These are phyloP conservation scores for Kryptolebias ocellatus DNA, from an alignment of 2,797 vertebrate species.

Conservation along the genomic window DNA sequence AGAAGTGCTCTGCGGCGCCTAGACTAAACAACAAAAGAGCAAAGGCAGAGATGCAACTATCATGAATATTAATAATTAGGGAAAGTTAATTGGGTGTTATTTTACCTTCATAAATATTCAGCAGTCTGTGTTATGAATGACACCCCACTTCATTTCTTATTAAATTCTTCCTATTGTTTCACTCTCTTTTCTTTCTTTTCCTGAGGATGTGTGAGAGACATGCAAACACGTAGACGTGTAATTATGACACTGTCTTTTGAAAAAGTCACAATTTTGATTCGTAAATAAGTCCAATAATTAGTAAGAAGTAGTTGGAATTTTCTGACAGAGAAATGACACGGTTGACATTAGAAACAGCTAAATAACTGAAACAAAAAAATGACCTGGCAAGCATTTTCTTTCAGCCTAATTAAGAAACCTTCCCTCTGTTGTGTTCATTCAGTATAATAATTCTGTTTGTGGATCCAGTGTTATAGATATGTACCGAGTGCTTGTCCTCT, in stretches of 20 bases:
- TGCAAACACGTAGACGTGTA: conserved; percentile 35
- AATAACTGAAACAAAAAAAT: conserved; percentile 19
- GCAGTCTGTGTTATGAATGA: conserved; percentile 63
- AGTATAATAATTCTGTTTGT: conserved; percentile 22
- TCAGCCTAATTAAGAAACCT: conserved; percentile 16
- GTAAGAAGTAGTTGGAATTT: conserved; percentile 28
- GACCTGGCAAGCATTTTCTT: conserved; percentile 18
- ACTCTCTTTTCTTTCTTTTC: conserved; percentile 21
- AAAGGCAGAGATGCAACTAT: conserved; percentile 75
- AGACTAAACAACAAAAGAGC: conserved; percentile 75
- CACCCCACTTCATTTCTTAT: conserved; percentile 66
- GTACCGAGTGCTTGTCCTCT: conserved; percentile 15
- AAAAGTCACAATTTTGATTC: conserved; percentile 25
- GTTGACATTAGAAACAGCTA: conserved; percentile 24
- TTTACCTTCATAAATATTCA: conserved; percentile 84
- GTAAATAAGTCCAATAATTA: conserved; percentile 49
- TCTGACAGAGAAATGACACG: conserved; percentile 15
- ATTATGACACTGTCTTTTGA: conserved; percentile 60
- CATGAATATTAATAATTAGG: conserved; percentile 84
- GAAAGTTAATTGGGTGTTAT: conserved; percentile 83
- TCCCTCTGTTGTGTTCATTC: conserved; percentile 12
- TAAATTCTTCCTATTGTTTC: conserved; percentile 50
- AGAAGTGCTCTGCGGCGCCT: conserved; percentile 58
- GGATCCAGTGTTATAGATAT: neutral
- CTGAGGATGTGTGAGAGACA: conserved; percentile 12